These are phyloP conservation scores for Stramonita haemastoma DNA, from an alignment of 2,888 invertebrate genomes.

Conservation along the genomic window DNA sequence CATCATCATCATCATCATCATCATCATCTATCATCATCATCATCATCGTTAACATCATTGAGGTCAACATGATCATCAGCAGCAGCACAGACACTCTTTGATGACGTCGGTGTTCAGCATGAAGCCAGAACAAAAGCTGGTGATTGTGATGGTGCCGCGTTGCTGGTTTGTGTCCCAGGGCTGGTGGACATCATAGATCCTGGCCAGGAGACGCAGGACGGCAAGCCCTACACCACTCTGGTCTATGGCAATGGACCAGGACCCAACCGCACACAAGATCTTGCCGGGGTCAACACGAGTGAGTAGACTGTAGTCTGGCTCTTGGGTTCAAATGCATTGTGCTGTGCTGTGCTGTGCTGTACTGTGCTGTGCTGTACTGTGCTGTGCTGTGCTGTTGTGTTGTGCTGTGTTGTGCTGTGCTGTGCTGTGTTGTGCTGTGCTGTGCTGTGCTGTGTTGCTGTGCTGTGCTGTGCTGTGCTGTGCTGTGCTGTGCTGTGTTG, in stretches of 20 bases:
- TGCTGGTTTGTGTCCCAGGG: not conserved
- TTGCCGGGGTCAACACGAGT: conserved; percentile 56
- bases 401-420: not conserved
- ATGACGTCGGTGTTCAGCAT: too few species aligned
- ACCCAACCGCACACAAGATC: conserved; percentile 48
- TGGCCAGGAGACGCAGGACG: conserved; percentile 46
- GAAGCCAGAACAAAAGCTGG: not conserved
- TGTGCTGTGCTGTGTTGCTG: too few species aligned
- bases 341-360: not conserved
- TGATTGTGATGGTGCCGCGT: not conserved
- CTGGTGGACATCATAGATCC: conserved; percentile 13
- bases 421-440: not conserved
- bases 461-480: not conserved
- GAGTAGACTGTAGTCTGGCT: conserved; percentile 6
- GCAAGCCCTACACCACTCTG: conserved; percentile 58
- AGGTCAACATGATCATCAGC: too few species aligned
- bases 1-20: too few species aligned
- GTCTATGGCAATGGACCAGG: conserved; percentile 65
- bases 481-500: not conserved
- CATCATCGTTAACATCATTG: too few species aligned
- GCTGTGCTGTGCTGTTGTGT: too few species aligned
- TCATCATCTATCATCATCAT: too few species aligned
- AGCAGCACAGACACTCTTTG: too few species aligned
- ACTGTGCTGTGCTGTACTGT: not conserved
- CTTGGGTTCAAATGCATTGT: not conserved